Evolutionary conservation across 2,888 invertebrate genomes (phyloP), one percentile per base, ranked within the genome.

Genomic region (Leucophora obtusa): DNA sequence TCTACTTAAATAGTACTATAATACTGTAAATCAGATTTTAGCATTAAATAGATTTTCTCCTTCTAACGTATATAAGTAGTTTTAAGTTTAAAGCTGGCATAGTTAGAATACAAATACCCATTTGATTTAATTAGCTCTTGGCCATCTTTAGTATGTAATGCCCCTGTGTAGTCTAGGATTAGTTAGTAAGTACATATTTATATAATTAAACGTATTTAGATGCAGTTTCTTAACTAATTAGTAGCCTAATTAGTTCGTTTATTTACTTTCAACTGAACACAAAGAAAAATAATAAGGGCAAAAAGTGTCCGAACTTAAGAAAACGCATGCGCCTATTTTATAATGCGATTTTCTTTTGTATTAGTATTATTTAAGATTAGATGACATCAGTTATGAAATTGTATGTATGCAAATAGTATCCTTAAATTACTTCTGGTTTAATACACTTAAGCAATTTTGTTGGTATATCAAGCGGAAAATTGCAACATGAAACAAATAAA

Each of bases 1-100:
- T 75, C 68, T 68, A 35, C 74, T 76, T 76, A 65, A 76, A 59
- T 28, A 38, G 1, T 11, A 38, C 11, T 38, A 51, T 79, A 73
- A 81, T 65, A 50, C 54, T 70, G 66, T 70, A 77, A 81, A 81
- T 81, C 80, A 65, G 80, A 69, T 81, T 77, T 65, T 6, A 17
- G 65, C 14, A 70, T 76, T 72, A 76, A 72, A 50, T 35, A 50
- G 70, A 58, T 68, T 72, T 58, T 53, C 33, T 24, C 68, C 59
- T 69, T 51, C 6, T 10, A 60, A 47, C 50, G 18, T 62, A n/a
- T n/a, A n/a, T n/a, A 68, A 72, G 68, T 50, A 54, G 43, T 58
- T 50, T 60, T 24, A 38, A 21, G 15, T 58, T 53, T 1, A 51
- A 53, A 18, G n/a, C 24, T 28, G 9, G 56, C 56, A 24, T 62